Conservation (phyloP, 2,888 invertebrate genomes). For the Drosophila hamatofila region DNA sequence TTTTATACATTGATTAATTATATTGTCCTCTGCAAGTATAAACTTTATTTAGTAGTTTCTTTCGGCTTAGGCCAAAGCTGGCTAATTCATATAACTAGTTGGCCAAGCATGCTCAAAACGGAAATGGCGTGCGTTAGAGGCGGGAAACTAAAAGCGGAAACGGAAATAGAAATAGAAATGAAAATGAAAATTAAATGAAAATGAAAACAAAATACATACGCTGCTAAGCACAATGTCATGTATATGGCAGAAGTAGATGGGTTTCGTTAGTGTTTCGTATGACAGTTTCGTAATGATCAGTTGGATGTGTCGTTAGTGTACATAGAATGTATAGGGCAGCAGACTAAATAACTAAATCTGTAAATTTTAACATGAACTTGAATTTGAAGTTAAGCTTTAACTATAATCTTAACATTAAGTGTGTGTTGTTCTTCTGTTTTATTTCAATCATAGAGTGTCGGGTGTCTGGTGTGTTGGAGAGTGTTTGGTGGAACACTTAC, state of each 20-base stretch:
- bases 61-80: constrained; percentile 12
- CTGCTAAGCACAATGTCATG: constrained; percentile 23
- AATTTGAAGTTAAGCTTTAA: constrained; percentile 11
- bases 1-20: constrained; percentile 9
- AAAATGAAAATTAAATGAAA: constrained; percentile 16
- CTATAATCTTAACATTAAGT: constrained; percentile 19
- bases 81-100: constrained; percentile 21
- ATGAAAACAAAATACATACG: constrained; percentile 12
- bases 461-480: constrained; percentile 24
- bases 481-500: constrained; percentile 15
- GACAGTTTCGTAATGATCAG: constrained; percentile 46
- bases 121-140: constrained; percentile 53
- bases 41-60: neutral
- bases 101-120: constrained; percentile 37
- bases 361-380: constrained; percentile 11
- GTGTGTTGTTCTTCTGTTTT: constrained; percentile 13
- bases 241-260: constrained; percentile 17
- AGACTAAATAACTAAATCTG: constrained; percentile 40
- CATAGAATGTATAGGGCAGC: constrained; percentile 28
- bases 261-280: constrained; percentile 39
- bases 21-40: constrained; percentile 7
- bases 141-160: constrained; percentile 47
- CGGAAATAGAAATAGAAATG: constrained; percentile 43
- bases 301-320: constrained; percentile 34
- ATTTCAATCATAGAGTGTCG: neutral